Base-by-base conservation (phyloP, 1,140 invertebrate genomes). In the Ooceraea biroi region DNA sequence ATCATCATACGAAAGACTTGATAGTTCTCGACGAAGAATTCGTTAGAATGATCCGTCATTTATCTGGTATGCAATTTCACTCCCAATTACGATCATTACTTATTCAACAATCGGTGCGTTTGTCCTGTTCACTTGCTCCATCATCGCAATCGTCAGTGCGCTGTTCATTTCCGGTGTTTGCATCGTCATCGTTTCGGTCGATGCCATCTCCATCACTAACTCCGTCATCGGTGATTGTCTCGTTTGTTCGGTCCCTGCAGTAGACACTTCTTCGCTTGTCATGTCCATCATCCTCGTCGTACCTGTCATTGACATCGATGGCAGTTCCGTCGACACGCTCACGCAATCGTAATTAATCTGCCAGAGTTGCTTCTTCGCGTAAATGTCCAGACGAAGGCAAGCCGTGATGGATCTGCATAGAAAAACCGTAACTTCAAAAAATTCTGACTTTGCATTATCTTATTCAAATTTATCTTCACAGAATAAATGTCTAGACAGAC, bases 271-370 rank as follows among this genome's bases (percentile, higher is more conserved):
- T 30, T 36, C 41, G 52, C 44, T 27, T 14, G 12, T 17, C 5
- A 41, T 46, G 2, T 60, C 55, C 27, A 36, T 58, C 30, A 41
- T 36, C 55, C 41, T 30, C 17, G 41, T 57, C 11, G 74, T 72
- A 25, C 19, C 22, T 2, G 69, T 73, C n/a, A 10, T 0, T 3
- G 74, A 5, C 14, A 73, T 58, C 60, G 44, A 76, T 8, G 88
- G 58, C 8, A 90, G 44, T 0, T 83, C 41, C 0, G 88, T 92
- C 1, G 88, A 88, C 25, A 93, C 71, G 14, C 73, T 92, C 1
- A 90, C 22, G 12, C 92, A 93, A 10, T 83, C 88, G 17, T 92
- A 93, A 84, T 77, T 91, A 7, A 93, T 86, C 55, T 90, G 86
- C 92, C 92, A 93, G 7, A 87, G 52, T 61, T 89, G 83, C 60